Conservation (phyloP, 2,113 vertebrate species). For the Solea senegalensis region DNA sequence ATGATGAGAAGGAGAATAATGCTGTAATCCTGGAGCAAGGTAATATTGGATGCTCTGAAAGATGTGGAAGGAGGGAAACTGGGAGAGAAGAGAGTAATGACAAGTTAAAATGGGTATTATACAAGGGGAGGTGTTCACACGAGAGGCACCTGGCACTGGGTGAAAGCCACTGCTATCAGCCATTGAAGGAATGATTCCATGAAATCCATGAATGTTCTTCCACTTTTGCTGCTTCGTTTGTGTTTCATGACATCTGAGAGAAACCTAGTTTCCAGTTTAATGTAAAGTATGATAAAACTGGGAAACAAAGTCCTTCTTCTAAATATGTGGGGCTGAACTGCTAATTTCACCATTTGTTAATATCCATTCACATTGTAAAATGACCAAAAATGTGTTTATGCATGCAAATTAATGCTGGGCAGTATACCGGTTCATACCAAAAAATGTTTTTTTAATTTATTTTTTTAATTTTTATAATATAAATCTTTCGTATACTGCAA, state of each 20-base stretch:
- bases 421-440: too few species aligned
- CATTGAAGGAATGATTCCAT: not conserved
- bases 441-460: too few species aligned
- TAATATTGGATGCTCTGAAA: not conserved
- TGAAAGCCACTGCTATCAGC: not conserved
- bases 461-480: too few species aligned
- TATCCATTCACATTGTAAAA: constrained; percentile 1
- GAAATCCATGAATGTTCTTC: not conserved
- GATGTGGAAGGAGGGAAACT: not conserved
- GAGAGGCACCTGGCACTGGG: not conserved
- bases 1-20: constrained; percentile 35
- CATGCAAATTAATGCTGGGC: not conserved
- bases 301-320: not conserved
- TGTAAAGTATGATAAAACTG: not conserved
- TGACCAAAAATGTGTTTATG: constrained; percentile 14
- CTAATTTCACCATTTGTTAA: not conserved
- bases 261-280: not conserved
- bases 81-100: not conserved
- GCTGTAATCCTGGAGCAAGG: not conserved
- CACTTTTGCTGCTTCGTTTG: not conserved
- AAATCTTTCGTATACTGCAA: too few species aligned
- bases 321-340: constrained; percentile 1
- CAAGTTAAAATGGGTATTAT: not conserved
- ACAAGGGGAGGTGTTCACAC: not conserved
- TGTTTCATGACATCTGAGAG: not conserved